Percentiles rank a stretch among this genome's conserved stretches.
These are phyloP conservation scores for Nomada ruficornis DNA, from an alignment of 2,888 invertebrate species.

Conservation along the genomic window DNA sequence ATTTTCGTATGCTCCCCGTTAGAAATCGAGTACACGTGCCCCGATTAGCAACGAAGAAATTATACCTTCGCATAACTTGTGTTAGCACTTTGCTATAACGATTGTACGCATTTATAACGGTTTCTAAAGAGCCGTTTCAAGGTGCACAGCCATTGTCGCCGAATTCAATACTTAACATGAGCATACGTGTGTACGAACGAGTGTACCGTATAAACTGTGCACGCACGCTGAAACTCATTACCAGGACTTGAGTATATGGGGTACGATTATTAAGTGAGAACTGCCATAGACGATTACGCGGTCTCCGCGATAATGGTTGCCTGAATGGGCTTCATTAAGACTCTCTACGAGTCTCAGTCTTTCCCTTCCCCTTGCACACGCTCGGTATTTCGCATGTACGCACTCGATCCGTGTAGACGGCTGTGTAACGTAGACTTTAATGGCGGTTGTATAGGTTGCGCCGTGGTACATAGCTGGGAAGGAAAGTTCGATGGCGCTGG, in stretches of 20 bases:
- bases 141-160: constrained; percentile 32
- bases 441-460: constrained; percentile 1
- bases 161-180: constrained; percentile 72
- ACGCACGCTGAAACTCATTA: constrained; percentile 73
- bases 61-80: constrained; percentile 41
- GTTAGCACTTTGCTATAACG: background rate
- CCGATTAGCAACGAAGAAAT: constrained; percentile 33
- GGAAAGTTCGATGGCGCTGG: constrained; percentile 52
- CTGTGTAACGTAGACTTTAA: constrained; percentile 11
- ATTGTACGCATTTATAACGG: constrained; percentile 12
- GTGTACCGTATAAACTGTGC: constrained; percentile 52
- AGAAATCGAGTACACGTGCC: too few relatives aligned
- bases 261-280: constrained; percentile 83
- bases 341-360: constrained; percentile 70
- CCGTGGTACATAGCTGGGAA: constrained; percentile 7
- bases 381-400: constrained; percentile 25
- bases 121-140: constrained; percentile 27
- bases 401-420: background rate
- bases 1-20: too few relatives aligned
- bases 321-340: constrained; percentile 83
- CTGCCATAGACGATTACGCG: constrained; percentile 81
- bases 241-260: constrained; percentile 75
- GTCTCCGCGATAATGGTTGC: constrained; percentile 80
- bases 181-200: constrained; percentile 54
- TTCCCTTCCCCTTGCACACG: constrained; percentile 61